These are phyloP conservation scores for Amyelois transitella DNA, from an alignment of 1,140 invertebrate genomes.

Conservation along the genomic window DNA sequence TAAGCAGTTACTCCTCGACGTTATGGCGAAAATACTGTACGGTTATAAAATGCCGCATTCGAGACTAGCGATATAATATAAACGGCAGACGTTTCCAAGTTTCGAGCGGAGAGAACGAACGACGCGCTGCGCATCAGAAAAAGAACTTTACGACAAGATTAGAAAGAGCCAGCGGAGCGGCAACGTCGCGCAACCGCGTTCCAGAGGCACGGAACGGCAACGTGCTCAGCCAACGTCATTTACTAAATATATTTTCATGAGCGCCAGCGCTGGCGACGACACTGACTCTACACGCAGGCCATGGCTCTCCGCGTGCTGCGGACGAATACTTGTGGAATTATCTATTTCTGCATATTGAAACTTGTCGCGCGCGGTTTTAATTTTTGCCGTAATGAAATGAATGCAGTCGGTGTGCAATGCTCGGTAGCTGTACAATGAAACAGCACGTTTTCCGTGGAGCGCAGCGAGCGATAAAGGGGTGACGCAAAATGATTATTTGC, in stretches of 20 bases:
- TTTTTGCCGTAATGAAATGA: constrained; percentile 28
- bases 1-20: constrained; percentile 40
- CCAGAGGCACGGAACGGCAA: constrained; percentile 60
- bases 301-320: constrained; percentile 44
- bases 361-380: constrained; percentile 29
- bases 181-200: constrained; percentile 67
- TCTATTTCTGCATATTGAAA: constrained; percentile 49
- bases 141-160: constrained; percentile 74
- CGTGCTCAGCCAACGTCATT: constrained; percentile 64
- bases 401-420: constrained; percentile 23
- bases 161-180: constrained; percentile 69
- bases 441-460: constrained; percentile 46
- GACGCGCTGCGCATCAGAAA: constrained; percentile 71
- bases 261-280: constrained; percentile 66
- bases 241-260: constrained; percentile 74
- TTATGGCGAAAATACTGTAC: constrained; percentile 25
- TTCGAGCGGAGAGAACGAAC: constrained; percentile 64
- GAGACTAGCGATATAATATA: constrained; percentile 61
- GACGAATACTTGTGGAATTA: constrained; percentile 42
- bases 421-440: constrained; percentile 36
- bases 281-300: constrained; percentile 39
- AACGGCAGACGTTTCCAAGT: constrained; percentile 67
- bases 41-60: constrained; percentile 61
- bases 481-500: constrained; percentile 70
- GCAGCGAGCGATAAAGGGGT: constrained; percentile 58